Conservation (phyloP, 1,140 invertebrate species). For the Telenomus remus region DNA sequence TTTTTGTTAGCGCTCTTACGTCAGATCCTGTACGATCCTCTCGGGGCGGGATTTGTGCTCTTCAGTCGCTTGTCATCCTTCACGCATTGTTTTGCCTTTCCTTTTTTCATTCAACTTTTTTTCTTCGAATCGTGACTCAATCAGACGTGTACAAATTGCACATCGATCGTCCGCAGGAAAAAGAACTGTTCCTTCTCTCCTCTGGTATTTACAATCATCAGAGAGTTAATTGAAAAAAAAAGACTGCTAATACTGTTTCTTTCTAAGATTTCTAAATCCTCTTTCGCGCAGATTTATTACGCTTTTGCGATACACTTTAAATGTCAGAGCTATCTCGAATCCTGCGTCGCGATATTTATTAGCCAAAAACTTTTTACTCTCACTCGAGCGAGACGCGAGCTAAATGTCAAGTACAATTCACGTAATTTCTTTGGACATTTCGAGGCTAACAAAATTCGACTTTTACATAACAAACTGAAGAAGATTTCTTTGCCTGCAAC, state of each 20-base stretch:
- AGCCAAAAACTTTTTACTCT: conserved; percentile 37
- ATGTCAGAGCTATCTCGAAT: conserved; percentile 26
- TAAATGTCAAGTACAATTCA: conserved; percentile 37
- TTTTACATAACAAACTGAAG: not conserved
- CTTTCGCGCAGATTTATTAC: conserved; percentile 21
- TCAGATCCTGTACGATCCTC: conserved; percentile 5
- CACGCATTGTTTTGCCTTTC: conserved; percentile 9
- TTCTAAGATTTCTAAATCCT: conserved; percentile 3
- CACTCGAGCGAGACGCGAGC: conserved; percentile 7
- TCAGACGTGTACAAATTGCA: too few species aligned
- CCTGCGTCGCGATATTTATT: conserved; percentile 16
- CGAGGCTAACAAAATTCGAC: not conserved
- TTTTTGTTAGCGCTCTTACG: conserved; percentile 28
- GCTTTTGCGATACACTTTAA: conserved; percentile 33
- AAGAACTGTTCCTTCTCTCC: too few species aligned
- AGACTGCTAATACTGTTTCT: too few species aligned
- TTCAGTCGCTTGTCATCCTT: conserved; percentile 15
- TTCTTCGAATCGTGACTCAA: not conserved
- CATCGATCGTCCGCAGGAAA: too few species aligned
- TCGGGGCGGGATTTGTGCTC: too few species aligned
- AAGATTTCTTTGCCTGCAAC: too few species aligned
- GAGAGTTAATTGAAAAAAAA: not conserved
- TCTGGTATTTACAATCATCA: too few species aligned
- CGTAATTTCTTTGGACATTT: too few species aligned
- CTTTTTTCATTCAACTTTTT: conserved; percentile 4